These are phyloP conservation scores for Pitta sordida DNA, from an alignment of 2,113 vertebrate genomes.

Conservation along the genomic window DNA sequence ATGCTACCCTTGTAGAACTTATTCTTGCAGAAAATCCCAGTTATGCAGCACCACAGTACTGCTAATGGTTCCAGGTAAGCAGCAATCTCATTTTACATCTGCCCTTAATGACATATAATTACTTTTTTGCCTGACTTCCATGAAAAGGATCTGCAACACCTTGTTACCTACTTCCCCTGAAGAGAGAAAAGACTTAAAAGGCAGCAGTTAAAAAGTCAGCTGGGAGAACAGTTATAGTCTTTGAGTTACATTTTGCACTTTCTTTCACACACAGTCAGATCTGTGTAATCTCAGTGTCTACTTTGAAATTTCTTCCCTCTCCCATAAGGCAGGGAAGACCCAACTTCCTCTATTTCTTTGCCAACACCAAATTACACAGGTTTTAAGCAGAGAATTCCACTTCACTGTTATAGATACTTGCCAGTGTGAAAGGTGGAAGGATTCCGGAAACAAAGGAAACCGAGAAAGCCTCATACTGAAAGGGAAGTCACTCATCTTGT, in stretches of 20 bases:
- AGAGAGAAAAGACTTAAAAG: background rate
- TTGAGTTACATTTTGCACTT: background rate
- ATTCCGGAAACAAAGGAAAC: background rate
- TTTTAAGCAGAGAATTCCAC: background rate
- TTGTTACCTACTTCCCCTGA: background rate
- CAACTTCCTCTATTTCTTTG: background rate
- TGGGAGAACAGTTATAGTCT: background rate
- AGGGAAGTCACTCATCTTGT: background rate
- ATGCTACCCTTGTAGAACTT: background rate
- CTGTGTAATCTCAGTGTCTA: background rate
- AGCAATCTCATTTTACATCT: background rate
- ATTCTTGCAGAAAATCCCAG: background rate
- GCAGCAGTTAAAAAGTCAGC: background rate
- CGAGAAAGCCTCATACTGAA: background rate
- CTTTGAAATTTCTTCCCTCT: background rate
- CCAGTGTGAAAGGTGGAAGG: background rate
- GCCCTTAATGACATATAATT: background rate
- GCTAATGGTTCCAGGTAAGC: background rate
- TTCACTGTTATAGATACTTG: background rate
- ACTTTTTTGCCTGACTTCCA: background rate
- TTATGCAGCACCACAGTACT: background rate
- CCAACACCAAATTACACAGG: background rate
- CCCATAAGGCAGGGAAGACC: background rate
- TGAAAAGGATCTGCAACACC: background rate
- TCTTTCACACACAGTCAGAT: background rate